Conservation (phyloP, 2,113 vertebrate genomes). For the Neoarius graeffei region DNA sequence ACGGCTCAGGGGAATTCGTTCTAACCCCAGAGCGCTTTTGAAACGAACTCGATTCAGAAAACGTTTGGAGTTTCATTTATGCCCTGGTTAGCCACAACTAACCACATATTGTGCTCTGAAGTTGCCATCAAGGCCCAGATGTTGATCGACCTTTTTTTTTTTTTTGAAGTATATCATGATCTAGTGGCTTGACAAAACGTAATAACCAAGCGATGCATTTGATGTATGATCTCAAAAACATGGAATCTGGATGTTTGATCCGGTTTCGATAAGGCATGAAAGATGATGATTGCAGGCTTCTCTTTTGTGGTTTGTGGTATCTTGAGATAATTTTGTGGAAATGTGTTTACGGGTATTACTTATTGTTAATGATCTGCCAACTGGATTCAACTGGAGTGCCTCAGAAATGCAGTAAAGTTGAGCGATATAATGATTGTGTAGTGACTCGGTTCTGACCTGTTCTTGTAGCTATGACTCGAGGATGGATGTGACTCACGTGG, state of each 20-base stretch:
- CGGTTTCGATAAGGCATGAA: conserved; percentile 32
- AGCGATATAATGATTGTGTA: background rate
- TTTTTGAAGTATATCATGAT: conserved; percentile 70
- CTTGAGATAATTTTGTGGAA: background rate
- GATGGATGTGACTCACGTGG: conserved; percentile 46
- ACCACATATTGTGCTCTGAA: conserved; percentile 76
- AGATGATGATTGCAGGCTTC: conserved; percentile 3
- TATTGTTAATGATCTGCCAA: background rate
- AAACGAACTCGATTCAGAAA: conserved; percentile 71
- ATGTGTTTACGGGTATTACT: conserved; percentile 13
- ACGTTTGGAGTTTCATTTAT: conserved; percentile 72
- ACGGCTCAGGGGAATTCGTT: conserved; percentile 67
- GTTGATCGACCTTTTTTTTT: conserved; percentile 55
- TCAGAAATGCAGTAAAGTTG: background rate
- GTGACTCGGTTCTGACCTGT: conserved; percentile 27
- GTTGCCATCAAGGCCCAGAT: conserved; percentile 70
- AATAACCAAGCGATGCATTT: conserved; percentile 62
- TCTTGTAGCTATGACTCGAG: conserved; percentile 35
- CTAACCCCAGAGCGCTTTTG: conserved; percentile 66
- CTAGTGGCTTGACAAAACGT: conserved; percentile 48
- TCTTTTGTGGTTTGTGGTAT: conserved; percentile 8
- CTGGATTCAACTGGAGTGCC: background rate
- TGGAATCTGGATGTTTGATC: conserved; percentile 24
- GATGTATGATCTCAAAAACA: conserved; percentile 41
- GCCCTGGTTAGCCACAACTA: conserved; percentile 75